Evolutionary conservation across 2,113 vertebrate species (phyloP).

Genomic region (Taurulus bubalis): DNA sequence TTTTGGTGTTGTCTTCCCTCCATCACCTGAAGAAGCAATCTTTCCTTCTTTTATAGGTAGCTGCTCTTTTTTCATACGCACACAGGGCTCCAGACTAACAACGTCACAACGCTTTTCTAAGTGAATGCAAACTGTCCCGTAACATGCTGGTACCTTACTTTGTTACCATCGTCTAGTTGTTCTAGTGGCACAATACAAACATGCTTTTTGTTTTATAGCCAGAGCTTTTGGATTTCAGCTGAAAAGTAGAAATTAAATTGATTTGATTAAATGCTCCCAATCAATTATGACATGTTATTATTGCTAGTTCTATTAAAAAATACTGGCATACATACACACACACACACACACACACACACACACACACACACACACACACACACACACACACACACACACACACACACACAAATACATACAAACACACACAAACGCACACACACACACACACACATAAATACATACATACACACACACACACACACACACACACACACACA

Average conservation of each 20-base stretch:
- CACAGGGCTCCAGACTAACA: not conserved
- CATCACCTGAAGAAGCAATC: slow-evolving; percentile 23
- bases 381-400: no score
- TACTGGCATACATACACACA: no score
- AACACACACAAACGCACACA: no score
- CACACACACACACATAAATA: no score
- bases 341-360: no score
- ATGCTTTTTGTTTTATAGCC: not conserved
- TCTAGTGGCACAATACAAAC: not conserved
- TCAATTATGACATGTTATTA: not conserved
- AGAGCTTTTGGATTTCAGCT: not conserved
- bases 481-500: no score
- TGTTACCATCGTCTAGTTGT: not conserved
- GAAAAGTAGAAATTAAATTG: no score
- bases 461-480: no score
- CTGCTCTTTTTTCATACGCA: slow-evolving; percentile 14
- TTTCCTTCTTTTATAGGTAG: slow-evolving; percentile 9
- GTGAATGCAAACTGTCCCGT: not conserved
- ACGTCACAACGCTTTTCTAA: not conserved
- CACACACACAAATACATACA: no score
- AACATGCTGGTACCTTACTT: not conserved
- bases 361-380: no score
- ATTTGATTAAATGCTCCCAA: no score
- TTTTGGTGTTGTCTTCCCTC: slow-evolving; percentile 42
- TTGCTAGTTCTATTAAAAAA: not conserved